Conservation (phyloP, 2,888 invertebrate genomes). For the Camptogramma bilineatum region DNA sequence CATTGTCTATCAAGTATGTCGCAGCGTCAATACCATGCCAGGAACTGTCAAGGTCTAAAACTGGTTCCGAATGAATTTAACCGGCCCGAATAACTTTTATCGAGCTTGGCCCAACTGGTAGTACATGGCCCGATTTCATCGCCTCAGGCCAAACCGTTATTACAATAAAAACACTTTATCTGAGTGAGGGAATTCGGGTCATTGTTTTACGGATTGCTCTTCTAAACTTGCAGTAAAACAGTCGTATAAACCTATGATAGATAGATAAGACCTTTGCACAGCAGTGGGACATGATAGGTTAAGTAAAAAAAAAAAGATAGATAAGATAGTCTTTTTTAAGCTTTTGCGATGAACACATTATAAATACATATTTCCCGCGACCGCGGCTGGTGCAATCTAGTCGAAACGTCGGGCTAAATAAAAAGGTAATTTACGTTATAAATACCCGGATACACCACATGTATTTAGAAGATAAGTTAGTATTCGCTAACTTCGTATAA, state of each 20-base stretch:
- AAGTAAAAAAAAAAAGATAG: no score
- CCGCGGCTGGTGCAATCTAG: no score
- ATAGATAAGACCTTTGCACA: no score
- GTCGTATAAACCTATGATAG: background rate
- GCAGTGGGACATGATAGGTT: no score
- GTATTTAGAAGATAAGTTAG: no score
- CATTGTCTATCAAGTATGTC: conserved; percentile 25
- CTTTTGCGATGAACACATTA: no score
- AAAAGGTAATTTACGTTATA: no score
- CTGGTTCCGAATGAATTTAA: conserved; percentile 35
- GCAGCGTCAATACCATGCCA: conserved; percentile 31
- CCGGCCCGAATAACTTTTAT: conserved; percentile 24
- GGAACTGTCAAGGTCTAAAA: conserved; percentile 41
- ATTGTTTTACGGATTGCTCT: conserved; percentile 6
- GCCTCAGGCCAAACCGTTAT: conserved; percentile 44
- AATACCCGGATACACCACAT: no score
- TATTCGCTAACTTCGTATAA: no score
- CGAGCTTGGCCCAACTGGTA: conserved; percentile 35
- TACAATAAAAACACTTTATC: conserved; percentile 40
- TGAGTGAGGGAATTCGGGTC: conserved; percentile 3
- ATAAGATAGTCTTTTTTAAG: no score
- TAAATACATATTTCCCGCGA: no score
- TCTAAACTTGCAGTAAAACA: background rate
- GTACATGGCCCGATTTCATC: conserved; percentile 44
- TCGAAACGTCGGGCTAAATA: no score